Base-by-base conservation (phyloP, 2,888 invertebrate species). In the Caenorhabditis sp. region DNA sequence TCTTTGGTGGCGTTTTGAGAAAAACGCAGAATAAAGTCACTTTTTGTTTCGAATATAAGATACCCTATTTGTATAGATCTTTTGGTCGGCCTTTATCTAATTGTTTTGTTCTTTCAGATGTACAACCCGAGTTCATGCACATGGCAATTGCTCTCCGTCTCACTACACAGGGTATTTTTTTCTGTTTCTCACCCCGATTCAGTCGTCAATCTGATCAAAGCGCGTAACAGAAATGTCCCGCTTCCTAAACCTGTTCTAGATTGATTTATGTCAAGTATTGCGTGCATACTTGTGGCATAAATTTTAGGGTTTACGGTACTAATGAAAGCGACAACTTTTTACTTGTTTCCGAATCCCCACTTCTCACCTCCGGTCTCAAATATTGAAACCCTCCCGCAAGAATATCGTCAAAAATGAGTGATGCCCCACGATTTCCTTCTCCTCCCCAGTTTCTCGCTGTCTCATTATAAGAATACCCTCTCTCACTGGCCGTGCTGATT, bases 91-190 rank as follows among this genome's bases (percentile, higher is more conserved):
- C n/a, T n/a, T n/a, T n/a, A n/a, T n/a, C 4, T 32, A 32, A 32
- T 32, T 9, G 32, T 32, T 32, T 32, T 32, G 32, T 32, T 32
- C 32, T 82, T 82, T 18, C 82, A 82, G 82, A 79, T 79, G 82
- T 70, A 77, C 69, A 78, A 67, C 37, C 60, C 78, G n/a, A 82
- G 64, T 37, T 58, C 61, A 18, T 78, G 74, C 69, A 82, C 87
- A 60, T 90, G 90, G 90, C 90, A 90, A 80, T 79, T 90, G 78
- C 84, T 90, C 68, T 89, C 89, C 69, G 89, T 90, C 58, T 88
- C 88, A 26, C 80, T 90, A 37, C 89, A 90, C 60, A 71, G 89
- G 81, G 90, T 90, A 58, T 47, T 68, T 71, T 65, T 64, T 44
- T 62, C 64, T 51, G 3, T 40, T 47, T 22, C 55, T 37, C 50